Conservation (phyloP, 2,797 vertebrate genomes). For the Cirrhinus molitorella region DNA sequence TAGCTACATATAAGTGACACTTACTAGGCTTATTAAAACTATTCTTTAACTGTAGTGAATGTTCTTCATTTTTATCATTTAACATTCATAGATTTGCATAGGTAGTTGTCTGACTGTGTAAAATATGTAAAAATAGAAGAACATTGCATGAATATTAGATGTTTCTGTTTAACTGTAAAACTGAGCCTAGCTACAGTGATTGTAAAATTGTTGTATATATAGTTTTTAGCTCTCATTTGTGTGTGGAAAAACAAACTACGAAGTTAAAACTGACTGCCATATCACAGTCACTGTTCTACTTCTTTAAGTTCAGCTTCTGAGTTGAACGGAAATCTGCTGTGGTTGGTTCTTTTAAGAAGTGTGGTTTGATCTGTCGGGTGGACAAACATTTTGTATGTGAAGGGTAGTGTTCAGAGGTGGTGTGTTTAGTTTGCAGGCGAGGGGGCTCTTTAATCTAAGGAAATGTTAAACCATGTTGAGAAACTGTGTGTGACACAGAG, state of each 20-base stretch:
- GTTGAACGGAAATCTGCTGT: no score
- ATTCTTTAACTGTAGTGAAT: background rate
- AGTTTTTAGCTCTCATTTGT: no score
- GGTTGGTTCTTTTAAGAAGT: background rate
- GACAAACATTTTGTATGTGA: background rate
- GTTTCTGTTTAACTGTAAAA: no score
- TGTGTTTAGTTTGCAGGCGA: background rate
- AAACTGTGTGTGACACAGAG: background rate
- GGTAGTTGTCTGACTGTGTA: background rate
- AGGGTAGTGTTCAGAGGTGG: background rate
- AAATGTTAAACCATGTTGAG: background rate
- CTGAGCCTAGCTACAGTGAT: no score
- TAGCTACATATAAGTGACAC: background rate
- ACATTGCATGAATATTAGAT: background rate
- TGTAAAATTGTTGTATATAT: background rate
- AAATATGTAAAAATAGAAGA: background rate
- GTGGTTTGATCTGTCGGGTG: background rate
- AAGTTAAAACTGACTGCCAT: background rate
- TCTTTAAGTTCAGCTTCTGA: background rate
- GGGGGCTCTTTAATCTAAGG: background rate
- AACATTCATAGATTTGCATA: background rate
- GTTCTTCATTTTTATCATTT: background rate
- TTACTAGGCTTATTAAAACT: background rate
- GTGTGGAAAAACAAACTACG: no score
- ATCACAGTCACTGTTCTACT: background rate